Evolutionary conservation across 2,113 vertebrate genomes (phyloP), one percentile per base, ranked within the genome.

Genomic region (Dendrocopos noguchii): DNA sequence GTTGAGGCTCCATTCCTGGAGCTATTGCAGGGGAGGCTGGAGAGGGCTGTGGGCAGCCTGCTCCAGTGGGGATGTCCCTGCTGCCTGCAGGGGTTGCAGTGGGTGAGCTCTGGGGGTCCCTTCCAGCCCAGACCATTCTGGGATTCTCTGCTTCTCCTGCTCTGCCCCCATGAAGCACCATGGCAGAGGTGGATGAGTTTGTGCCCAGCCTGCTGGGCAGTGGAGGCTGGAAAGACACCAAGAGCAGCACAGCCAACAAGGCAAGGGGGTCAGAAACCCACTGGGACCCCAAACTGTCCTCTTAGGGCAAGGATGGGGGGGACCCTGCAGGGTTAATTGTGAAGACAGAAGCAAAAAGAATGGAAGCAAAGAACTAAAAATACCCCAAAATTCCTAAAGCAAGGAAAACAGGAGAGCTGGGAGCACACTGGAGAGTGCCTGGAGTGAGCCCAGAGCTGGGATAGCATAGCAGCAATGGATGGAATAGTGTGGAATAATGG

Each of bases 181-280:
- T 10, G 24, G 50, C 14, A 71, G 52, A 66, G 73, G 74, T 2
- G 1, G 2, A 31, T 57, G 29, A 0, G 3, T 8, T 68, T 65
- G n/a, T 9, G 1, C 3, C 56, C 34, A 68, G 0, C 67, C 79
- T 93, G 31, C 72, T 57, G 34, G n/a, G 50, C 10, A 72, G 33
- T 19, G 12, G 19, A 9, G 21, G 13, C 13, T 86, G 71, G 46
- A 60, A 65, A 61, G 39, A 57, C 28, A 15, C 21, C 12, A 25
- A 1, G 8, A 65, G 31, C 36, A 71, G 15, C 0, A 0, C 33
- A 33, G 53, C 25, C 28, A 39, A 19, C 1, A 2, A 15, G 44
- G 47, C 47, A 6, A n/a, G 52, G n/a, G 67, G 59, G 27, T 33
- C 9, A 61, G 13, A 90, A 81, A 71, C 63, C 75, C 52, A 57